Conservation (phyloP, 1,140 invertebrate species). For the Thaumatotibia leucotreta region DNA sequence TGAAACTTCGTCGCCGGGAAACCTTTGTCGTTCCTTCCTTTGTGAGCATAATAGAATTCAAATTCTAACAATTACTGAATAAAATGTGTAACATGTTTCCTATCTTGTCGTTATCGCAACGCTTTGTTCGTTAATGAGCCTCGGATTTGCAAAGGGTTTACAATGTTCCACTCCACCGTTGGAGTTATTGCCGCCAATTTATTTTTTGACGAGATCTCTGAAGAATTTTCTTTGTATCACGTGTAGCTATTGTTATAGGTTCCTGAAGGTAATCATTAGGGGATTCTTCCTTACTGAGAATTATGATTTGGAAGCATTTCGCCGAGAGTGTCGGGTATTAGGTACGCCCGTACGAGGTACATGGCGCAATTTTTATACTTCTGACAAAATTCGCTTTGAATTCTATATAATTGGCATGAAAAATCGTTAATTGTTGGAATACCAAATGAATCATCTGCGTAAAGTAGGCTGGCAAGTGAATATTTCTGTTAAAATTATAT, state of each 20-base stretch:
- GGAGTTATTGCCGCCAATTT: neutral
- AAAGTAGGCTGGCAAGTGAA: no score
- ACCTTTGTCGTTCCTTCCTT: conserved; percentile 31
- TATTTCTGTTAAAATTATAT: no score
- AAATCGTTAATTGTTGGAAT: no score
- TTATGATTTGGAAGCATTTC: no score
- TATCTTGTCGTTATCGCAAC: conserved; percentile 1
- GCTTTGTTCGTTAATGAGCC: conserved; percentile 5
- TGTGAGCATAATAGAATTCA: conserved; percentile 7
- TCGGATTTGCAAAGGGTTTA: neutral
- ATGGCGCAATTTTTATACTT: no score
- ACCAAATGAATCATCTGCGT: no score
- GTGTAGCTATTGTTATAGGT: neutral
- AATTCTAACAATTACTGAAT: conserved; percentile 9
- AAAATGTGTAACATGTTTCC: conserved; percentile 9
- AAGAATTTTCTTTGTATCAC: neutral
- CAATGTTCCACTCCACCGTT: neutral
- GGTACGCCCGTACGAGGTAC: no score
- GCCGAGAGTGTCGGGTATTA: no score
- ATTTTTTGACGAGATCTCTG: neutral
- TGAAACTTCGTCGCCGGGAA: conserved; percentile 51
- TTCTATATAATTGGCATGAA: no score
- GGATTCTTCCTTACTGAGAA: neutral
- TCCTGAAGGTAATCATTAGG: neutral
- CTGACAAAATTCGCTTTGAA: no score